These are phyloP conservation scores for Horisme vitalbata DNA, from an alignment of 2,888 invertebrate genomes.

Conservation along the genomic window DNA sequence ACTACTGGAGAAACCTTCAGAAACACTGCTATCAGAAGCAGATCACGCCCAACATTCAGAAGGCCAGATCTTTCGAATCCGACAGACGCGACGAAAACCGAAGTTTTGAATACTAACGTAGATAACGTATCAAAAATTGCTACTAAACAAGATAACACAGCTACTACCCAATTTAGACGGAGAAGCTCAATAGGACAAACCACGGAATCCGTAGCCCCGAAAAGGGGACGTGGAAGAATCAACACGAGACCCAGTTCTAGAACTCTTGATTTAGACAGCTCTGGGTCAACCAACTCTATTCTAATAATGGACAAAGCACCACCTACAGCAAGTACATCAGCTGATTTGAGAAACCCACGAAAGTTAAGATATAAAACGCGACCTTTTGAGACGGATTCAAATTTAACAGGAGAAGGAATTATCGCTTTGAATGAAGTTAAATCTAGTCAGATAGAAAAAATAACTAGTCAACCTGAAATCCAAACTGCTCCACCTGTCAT, in stretches of 20 bases:
- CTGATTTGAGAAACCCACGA: slow-evolving; percentile 57
- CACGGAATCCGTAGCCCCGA: slow-evolving; percentile 46
- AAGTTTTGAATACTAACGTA: slow-evolving; percentile 53
- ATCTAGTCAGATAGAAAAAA: slow-evolving; percentile 68
- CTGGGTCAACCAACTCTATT: slow-evolving; percentile 67
- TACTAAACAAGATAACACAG: slow-evolving; percentile 45
- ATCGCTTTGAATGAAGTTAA: slow-evolving; percentile 55
- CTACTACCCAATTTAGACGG: slow-evolving; percentile 54
- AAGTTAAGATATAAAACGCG: slow-evolving; percentile 66
- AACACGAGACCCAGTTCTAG: slow-evolving; percentile 53
- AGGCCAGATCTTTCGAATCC: slow-evolving; percentile 44
- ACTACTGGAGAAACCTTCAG: slow-evolving; percentile 42
- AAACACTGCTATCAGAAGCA: slow-evolving; percentile 50
- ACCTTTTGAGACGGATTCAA: slow-evolving; percentile 64
- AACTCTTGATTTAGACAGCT: slow-evolving; percentile 58
- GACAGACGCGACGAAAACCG: slow-evolving; percentile 53
- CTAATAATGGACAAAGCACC: slow-evolving; percentile 58
- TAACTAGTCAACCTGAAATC: slow-evolving; percentile 65
- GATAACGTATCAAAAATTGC: slow-evolving; percentile 54
- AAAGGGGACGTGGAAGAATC: slow-evolving; percentile 53
- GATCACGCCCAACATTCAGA: slow-evolving; percentile 45
- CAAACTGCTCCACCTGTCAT: slow-evolving; percentile 43
- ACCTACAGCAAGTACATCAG: slow-evolving; percentile 55
- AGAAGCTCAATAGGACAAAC: slow-evolving; percentile 50
- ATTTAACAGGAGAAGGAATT: slow-evolving; percentile 67